Evolutionary conservation across 2,888 invertebrate species (phyloP).

Genomic region (Acronicta psi): DNA sequence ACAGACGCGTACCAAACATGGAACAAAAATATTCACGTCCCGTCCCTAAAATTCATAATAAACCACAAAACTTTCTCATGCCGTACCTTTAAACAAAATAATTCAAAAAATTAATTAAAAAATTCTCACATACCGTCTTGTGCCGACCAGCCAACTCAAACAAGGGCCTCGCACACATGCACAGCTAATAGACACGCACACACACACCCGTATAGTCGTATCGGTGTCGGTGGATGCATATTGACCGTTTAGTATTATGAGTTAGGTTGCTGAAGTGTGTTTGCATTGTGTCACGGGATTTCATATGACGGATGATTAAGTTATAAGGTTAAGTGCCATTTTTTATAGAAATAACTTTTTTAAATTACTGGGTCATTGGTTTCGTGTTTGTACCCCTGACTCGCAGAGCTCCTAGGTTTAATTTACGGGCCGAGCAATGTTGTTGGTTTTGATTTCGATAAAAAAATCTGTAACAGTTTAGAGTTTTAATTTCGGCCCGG

Average conservation of each 20-base stretch:
- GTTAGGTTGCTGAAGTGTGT: slow-evolving; percentile 62
- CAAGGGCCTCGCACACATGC: slow-evolving; percentile 69
- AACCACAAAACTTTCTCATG: background rate
- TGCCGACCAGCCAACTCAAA: slow-evolving; percentile 60
- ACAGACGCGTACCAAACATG: too few relatives aligned
- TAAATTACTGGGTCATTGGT: too few relatives aligned
- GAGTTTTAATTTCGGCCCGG: too few relatives aligned
- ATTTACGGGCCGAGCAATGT: too few relatives aligned
- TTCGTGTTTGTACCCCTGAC: too few relatives aligned
- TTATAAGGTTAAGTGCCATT: too few relatives aligned
- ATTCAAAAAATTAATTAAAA: slow-evolving; percentile 29
- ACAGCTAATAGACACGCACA: slow-evolving; percentile 66
- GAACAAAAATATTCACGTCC: background rate
- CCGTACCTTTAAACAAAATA: background rate
- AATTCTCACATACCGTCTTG: slow-evolving; percentile 64
- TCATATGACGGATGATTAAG: slow-evolving; percentile 15
- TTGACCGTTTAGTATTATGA: slow-evolving; percentile 83
- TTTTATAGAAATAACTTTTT: too few relatives aligned
- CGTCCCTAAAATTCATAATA: background rate
- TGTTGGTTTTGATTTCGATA: too few relatives aligned
- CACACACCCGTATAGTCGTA: slow-evolving; percentile 48
- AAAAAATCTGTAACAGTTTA: too few relatives aligned
- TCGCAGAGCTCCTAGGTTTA: too few relatives aligned
- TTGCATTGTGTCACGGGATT: slow-evolving; percentile 60
- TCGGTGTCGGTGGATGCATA: slow-evolving; percentile 72